Evolutionary conservation across 1,140 invertebrate species (phyloP).

Genomic region (Ridgeia piscesae): DNA sequence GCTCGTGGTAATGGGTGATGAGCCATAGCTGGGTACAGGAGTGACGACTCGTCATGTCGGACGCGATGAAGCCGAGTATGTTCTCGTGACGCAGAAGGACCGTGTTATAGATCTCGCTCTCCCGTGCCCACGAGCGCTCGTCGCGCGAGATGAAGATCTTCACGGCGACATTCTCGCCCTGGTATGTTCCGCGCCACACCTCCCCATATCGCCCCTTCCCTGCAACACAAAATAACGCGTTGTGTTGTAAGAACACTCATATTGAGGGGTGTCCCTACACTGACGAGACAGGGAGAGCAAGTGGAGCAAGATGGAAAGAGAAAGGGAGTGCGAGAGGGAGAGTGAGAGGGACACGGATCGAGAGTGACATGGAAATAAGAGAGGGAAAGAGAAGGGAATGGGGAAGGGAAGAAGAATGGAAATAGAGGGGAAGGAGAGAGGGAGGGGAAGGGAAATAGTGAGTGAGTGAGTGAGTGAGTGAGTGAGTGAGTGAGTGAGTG

Average conservation of each 20-base stretch:
- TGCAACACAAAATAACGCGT: neutral
- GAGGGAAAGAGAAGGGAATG: too few species aligned
- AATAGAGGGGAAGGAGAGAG: too few species aligned
- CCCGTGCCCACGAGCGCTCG: constrained; percentile 83
- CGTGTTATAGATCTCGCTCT: constrained; percentile 91
- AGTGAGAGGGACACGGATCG: too few species aligned
- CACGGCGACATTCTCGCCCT: constrained; percentile 84
- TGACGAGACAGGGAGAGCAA: too few species aligned
- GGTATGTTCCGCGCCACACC: constrained; percentile 84
- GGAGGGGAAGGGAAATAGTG: too few species aligned
- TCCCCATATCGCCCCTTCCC: constrained; percentile 90
- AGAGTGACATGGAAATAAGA: too few species aligned
- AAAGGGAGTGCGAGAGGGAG: too few species aligned
- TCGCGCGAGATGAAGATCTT: constrained; percentile 89
- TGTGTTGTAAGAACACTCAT: neutral
- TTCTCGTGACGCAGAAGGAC: constrained; percentile 87
- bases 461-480: too few species aligned
- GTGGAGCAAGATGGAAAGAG: too few species aligned
- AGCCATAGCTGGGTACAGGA: constrained; percentile 73
- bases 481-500: too few species aligned
- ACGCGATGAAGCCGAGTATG: constrained; percentile 69
- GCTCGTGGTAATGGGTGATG: constrained; percentile 88
- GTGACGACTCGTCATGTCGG: constrained; percentile 61
- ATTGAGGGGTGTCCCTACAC: neutral
- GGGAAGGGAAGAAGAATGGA: too few species aligned